Percentiles rank a stretch among this genome's conserved stretches.
Conservation (phyloP, 1,140 invertebrate species). For the Polypedilum vanderplanki region DNA sequence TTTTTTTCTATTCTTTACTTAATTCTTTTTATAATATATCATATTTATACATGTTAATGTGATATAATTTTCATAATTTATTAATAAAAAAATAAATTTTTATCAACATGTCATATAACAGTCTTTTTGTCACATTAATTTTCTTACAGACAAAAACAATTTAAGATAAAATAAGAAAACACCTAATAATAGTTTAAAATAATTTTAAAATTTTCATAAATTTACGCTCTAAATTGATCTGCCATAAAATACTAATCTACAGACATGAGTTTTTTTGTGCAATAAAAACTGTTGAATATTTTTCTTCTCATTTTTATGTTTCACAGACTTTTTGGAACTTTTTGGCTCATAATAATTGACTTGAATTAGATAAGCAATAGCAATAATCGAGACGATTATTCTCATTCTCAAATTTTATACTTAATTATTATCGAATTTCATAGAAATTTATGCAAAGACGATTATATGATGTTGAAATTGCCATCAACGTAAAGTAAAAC, state of each 20-base stretch:
- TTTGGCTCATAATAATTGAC: background rate
- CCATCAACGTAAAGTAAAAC: constrained; percentile 5
- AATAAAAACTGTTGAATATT: constrained; percentile 12
- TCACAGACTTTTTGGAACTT: background rate
- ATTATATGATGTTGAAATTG: constrained; percentile 7
- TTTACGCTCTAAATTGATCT: too few relatives aligned
- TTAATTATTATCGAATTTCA: constrained; percentile 8
- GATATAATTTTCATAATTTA: too few relatives aligned
- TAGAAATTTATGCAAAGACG: background rate
- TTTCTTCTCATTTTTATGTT: background rate
- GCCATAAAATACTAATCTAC: background rate
- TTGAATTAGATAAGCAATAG: background rate
- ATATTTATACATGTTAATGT: too few relatives aligned
- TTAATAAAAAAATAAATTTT: too few relatives aligned
- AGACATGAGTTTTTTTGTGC: background rate
- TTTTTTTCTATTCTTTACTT: too few relatives aligned
- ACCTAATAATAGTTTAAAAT: too few relatives aligned
- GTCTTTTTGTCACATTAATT: too few relatives aligned
- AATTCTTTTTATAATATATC: too few relatives aligned
- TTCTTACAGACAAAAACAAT: too few relatives aligned
- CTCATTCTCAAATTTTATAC: background rate
- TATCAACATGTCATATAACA: too few relatives aligned
- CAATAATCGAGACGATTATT: background rate
- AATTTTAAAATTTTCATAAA: too few relatives aligned
- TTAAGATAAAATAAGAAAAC: too few relatives aligned